Conservation (phyloP, 1,140 invertebrate genomes). For the Dendrolimus punctatus region DNA sequence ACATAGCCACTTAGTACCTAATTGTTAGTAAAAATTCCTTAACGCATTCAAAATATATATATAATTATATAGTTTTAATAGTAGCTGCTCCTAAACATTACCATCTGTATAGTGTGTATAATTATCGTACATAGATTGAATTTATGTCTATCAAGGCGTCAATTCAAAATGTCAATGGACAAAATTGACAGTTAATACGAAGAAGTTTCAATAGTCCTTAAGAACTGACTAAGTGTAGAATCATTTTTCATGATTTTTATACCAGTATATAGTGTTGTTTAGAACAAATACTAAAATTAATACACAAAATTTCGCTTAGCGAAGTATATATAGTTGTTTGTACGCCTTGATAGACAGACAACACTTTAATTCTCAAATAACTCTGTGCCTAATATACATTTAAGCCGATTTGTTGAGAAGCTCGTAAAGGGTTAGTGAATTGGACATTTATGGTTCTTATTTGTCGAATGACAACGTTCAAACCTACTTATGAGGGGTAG, state of each 20-base stretch:
- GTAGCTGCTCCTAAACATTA: constrained; percentile 48
- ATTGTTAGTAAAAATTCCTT: constrained; percentile 70
- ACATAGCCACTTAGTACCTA: constrained; percentile 60
- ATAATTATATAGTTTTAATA: constrained; percentile 39
- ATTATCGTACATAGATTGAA: constrained; percentile 43
- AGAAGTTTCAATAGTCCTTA: no score
- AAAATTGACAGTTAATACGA: no score
- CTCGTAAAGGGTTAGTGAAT: constrained; percentile 50
- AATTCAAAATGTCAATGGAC: no score
- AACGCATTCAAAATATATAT: constrained; percentile 69
- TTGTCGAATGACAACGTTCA: constrained; percentile 24
- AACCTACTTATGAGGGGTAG: constrained; percentile 22
- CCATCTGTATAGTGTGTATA: constrained; percentile 59
- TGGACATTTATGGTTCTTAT: constrained; percentile 35
- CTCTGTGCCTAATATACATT: constrained; percentile 68
- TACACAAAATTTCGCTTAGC: no score
- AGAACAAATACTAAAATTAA: no score
- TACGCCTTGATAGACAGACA: no score
- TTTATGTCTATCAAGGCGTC: not conserved
- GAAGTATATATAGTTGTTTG: no score
- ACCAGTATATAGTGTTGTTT: no score
- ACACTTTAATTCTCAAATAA: constrained; percentile 61
- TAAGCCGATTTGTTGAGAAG: constrained; percentile 60
- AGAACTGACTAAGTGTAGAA: no score
- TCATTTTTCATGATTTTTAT: no score